Conservation (phyloP, 2,888 invertebrate genomes). For the Atherix ibis region DNA sequence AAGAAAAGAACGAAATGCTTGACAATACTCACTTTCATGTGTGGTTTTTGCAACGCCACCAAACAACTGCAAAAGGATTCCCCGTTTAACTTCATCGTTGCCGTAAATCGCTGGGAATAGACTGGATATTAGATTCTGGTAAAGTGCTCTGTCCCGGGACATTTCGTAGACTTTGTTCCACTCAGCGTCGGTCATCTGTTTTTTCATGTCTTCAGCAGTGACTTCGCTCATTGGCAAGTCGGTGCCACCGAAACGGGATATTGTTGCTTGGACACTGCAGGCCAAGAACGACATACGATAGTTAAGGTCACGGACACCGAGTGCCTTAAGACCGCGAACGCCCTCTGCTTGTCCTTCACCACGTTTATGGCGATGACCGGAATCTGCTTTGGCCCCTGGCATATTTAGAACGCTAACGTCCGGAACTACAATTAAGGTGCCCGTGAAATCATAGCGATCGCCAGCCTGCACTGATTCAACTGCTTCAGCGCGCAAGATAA, state of each 20-base stretch:
- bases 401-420: slow-evolving; percentile 77
- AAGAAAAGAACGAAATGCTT: no score
- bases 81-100: slow-evolving; percentile 88
- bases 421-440: slow-evolving; percentile 92
- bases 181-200: slow-evolving; percentile 85
- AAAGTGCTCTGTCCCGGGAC: slow-evolving; percentile 85
- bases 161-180: slow-evolving; percentile 94
- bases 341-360: slow-evolving; percentile 69
- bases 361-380: slow-evolving; percentile 53
- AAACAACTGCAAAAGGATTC: slow-evolving; percentile 85
- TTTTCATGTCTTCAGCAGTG: slow-evolving; percentile 80
- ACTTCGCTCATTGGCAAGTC: slow-evolving; percentile 75
- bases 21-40: slow-evolving; percentile 44
- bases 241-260: slow-evolving; percentile 72
- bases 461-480: slow-evolving; percentile 79
- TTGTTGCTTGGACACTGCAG: slow-evolving; percentile 78
- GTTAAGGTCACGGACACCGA: slow-evolving; percentile 69
- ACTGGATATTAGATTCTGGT: slow-evolving; percentile 75
- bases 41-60: slow-evolving; percentile 95
- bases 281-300: slow-evolving; percentile 88
- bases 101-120: slow-evolving; percentile 95
- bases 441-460: slow-evolving; percentile 81
- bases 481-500: slow-evolving; percentile 85
- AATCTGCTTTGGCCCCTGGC: slow-evolving; percentile 77
- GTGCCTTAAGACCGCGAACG: slow-evolving; percentile 60